Evolutionary conservation across 2,888 invertebrate genomes (phyloP).

Genomic region (Lasioglossum malachurum): DNA sequence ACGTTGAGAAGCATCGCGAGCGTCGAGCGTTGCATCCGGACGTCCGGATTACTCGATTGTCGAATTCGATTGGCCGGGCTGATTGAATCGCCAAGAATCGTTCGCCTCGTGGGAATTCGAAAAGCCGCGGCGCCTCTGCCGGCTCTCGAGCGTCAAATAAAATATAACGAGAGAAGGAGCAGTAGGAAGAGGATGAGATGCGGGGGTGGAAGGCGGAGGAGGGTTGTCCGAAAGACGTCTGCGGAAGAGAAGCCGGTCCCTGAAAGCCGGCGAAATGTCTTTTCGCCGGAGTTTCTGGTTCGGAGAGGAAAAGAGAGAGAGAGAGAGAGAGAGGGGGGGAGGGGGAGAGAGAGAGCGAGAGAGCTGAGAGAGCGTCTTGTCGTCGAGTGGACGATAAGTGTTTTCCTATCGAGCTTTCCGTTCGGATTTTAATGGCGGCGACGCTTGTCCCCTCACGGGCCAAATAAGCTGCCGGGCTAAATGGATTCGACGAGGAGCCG

Average conservation of each 20-base stretch:
- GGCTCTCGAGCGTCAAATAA: conserved; percentile 61
- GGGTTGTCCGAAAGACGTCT: conserved; percentile 30
- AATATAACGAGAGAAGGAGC: conserved; percentile 64
- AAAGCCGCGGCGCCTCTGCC: conserved; percentile 49
- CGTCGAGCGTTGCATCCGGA: conserved; percentile 55
- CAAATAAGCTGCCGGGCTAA: conserved; percentile 28
- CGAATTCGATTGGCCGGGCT: conserved; percentile 71
- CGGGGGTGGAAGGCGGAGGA: background rate
- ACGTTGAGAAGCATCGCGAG: conserved; percentile 24
- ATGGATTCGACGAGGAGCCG: conserved; percentile 18
- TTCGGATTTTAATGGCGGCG: conserved; percentile 49
- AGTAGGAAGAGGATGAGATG: background rate
- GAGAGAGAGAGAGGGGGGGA: no score
- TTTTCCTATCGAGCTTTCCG: conserved; percentile 23
- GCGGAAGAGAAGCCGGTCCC: conserved; percentile 7
- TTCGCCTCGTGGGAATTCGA: conserved; percentile 48
- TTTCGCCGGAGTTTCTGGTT: conserved; percentile 11
- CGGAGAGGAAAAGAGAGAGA: background rate
- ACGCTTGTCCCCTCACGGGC: background rate
- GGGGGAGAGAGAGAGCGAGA: background rate
- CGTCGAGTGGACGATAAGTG: no score
- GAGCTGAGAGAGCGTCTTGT: background rate
- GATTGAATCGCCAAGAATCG: conserved; percentile 73
- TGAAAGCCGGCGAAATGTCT: conserved; percentile 36
- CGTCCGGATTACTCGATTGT: conserved; percentile 70